phyloP scores from a whole-genome alignment of 2,797 vertebrate genomes.

The Tarsius wallacei region DNA sequence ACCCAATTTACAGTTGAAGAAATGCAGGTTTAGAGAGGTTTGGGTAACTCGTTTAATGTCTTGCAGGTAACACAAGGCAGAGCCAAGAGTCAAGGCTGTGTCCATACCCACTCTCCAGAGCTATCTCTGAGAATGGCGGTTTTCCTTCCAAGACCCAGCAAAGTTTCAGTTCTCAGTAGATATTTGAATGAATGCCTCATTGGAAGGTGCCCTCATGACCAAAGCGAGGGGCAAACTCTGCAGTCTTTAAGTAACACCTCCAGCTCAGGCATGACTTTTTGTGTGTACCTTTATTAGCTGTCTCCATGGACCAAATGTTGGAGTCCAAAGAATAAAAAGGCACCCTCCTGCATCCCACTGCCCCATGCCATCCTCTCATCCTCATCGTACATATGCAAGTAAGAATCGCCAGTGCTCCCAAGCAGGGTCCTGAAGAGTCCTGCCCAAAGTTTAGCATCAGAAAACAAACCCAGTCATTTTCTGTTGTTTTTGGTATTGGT shows the following conservation, averaged over 20 bases:
- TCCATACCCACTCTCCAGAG: background rate
- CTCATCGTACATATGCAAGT: background rate
- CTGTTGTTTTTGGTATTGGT: slow-evolving; percentile 77
- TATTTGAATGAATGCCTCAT: background rate
- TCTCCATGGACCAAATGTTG: background rate
- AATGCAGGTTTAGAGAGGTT: background rate
- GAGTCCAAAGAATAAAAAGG: background rate
- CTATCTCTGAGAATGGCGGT: no score
- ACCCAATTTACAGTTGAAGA: background rate
- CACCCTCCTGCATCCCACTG: no score
- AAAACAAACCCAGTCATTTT: slow-evolving; percentile 53
- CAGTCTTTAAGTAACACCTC: background rate
- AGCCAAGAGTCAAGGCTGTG: background rate
- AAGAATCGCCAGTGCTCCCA: background rate
- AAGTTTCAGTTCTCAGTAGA: background rate
- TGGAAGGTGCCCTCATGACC: background rate
- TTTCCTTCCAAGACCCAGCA: background rate
- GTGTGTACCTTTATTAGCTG: background rate
- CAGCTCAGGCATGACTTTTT: background rate
- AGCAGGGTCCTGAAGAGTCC: background rate
- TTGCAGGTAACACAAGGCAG: background rate
- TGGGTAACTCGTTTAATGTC: background rate
- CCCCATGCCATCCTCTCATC: background rate
- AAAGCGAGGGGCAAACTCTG: background rate
- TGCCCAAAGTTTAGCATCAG: background rate